Evolutionary conservation across 2,888 invertebrate species (phyloP).

Genomic region (Plebejus melissa): DNA sequence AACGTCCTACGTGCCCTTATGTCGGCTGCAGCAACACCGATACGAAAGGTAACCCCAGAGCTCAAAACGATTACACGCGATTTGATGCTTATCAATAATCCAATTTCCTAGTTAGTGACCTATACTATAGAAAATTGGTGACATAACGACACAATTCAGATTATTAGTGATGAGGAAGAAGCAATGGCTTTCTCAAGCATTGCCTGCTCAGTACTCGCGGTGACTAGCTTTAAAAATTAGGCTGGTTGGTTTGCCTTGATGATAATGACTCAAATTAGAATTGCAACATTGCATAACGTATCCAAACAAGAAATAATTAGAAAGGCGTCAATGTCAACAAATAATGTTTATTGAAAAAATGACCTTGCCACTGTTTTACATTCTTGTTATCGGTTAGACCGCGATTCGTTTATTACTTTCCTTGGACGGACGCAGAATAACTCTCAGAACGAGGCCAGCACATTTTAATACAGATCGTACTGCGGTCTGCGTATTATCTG

Average conservation of each 20-base stretch:
- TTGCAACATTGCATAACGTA: not conserved
- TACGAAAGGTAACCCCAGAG: not conserved
- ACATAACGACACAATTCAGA: not conserved
- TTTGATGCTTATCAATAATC: not conserved
- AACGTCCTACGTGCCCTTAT: not conserved
- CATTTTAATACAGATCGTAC: not conserved
- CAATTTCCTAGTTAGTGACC: not conserved
- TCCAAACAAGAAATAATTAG: constrained; percentile 8
- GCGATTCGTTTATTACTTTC: constrained; percentile 9
- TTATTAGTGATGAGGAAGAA: not conserved
- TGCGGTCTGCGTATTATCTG: not conserved
- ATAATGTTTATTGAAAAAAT: not conserved
- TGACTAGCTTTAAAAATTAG: not conserved
- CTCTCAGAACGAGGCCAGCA: constrained; percentile 16
- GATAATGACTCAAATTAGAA: not conserved
- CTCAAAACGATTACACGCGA: not conserved
- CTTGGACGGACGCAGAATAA: constrained; percentile 9
- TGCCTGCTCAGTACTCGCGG: no score
- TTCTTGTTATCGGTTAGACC: constrained; percentile 11
- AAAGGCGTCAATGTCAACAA: constrained; percentile 17
- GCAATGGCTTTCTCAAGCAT: no score
- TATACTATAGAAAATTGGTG: not conserved
- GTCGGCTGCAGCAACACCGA: not conserved
- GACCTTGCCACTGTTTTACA: constrained; percentile 17
- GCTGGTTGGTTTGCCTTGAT: not conserved